Evolutionary conservation across 2,888 invertebrate genomes (phyloP).

Genomic region (Geophilus truncorum): DNA sequence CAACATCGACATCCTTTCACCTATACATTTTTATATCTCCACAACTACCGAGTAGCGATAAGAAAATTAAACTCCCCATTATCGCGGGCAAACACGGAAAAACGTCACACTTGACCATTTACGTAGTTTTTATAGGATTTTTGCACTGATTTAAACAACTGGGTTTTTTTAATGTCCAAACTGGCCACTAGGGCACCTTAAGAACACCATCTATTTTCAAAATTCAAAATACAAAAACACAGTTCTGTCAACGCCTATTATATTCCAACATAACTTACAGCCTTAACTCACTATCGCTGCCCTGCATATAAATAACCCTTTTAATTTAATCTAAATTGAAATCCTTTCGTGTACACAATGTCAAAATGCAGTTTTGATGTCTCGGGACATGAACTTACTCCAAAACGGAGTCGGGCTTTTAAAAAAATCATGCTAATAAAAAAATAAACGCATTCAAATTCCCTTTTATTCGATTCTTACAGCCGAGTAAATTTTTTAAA

Average conservation of each 20-base stretch:
- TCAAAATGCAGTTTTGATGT: neutral
- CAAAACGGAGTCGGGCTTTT: neutral
- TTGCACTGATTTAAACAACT: too few relatives aligned
- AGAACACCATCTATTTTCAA: too few relatives aligned
- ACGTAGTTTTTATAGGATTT: too few relatives aligned
- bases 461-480: neutral
- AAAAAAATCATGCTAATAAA: neutral
- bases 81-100: neutral
- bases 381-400: neutral
- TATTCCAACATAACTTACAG: neutral
- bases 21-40: neutral
- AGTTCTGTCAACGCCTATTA: constrained; percentile 4
- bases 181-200: too few relatives aligned
- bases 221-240: neutral
- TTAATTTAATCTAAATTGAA: neutral
- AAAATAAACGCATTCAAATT: neutral
- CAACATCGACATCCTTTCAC: neutral
- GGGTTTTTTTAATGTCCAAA: too few relatives aligned
- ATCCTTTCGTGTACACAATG: neutral
- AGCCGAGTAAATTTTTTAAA: neutral
- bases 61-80: neutral
- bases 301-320: neutral
- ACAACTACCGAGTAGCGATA: neutral
- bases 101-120: neutral
- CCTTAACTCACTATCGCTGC: neutral